phyloP scores from a whole-genome alignment of 2,113 vertebrate genomes.

The Plestiodon gilberti region DNA sequence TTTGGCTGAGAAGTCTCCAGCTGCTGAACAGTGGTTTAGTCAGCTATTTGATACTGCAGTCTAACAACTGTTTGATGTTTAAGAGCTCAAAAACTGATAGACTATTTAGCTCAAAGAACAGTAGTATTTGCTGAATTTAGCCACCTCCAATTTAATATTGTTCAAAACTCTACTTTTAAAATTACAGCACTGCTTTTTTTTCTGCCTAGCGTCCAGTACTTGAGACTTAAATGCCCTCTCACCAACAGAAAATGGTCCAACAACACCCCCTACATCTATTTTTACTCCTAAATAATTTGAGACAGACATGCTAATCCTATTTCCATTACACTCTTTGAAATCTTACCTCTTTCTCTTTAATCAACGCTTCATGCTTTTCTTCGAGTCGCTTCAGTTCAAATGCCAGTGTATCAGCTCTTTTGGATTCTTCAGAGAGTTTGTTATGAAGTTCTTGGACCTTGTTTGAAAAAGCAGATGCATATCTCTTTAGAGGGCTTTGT shows the following conservation, averaged over 20 bases:
- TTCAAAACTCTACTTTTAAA: neutral
- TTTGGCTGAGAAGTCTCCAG: neutral
- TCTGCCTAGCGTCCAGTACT: neutral
- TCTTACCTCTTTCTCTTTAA: conserved; percentile 94
- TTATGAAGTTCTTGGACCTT: conserved; percentile 94
- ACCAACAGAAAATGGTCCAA: neutral
- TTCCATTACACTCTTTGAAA: neutral
- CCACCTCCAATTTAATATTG: neutral
- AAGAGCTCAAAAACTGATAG: neutral
- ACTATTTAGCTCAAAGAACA: neutral
- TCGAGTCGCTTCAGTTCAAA: conserved; percentile 93
- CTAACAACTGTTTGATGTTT: neutral
- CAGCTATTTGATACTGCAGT: no score
- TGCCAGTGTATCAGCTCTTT: conserved; percentile 90
- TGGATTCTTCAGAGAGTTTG: conserved; percentile 91
- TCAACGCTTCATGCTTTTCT: conserved; percentile 90
- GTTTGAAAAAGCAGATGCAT: conserved; percentile 33
- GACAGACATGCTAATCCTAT: neutral
- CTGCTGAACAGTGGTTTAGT: no score
- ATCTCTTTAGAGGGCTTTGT: neutral
- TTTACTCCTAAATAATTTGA: neutral
- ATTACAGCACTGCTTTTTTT: neutral
- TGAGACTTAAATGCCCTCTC: neutral
- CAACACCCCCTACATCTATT: neutral
- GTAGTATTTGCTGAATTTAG: neutral